A percentile compares a stretch with the other conserved stretches of the same genome.
Conservation (phyloP, 2,797 vertebrate genomes). For the Anabacerthia variegaticeps region DNA sequence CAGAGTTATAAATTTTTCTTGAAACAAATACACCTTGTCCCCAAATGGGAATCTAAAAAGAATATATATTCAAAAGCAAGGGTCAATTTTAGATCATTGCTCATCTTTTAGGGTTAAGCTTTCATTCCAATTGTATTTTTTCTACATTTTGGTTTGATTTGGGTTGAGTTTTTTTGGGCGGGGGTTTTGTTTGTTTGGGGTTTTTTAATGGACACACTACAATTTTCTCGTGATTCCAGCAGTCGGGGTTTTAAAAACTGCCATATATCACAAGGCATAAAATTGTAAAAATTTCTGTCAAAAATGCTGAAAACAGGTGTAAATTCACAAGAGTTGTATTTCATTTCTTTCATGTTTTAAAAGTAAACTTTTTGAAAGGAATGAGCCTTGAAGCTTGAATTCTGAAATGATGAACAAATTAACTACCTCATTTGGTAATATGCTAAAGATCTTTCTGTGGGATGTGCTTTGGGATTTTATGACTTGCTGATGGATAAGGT, state of each 20-base stretch:
- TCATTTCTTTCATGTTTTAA: neutral
- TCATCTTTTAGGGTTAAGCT: neutral
- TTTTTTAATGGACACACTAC: neutral
- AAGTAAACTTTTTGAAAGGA: neutral
- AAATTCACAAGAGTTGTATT: neutral
- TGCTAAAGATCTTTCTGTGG: accelerated
- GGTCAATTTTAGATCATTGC: neutral
- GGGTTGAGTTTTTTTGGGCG: too few relatives aligned
- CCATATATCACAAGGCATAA: neutral
- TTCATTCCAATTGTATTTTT: neutral
- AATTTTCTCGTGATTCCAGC: neutral
- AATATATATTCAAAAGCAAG: neutral
- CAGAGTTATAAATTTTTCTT: neutral
- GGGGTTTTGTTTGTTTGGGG: too few relatives aligned
- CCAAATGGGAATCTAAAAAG: neutral
- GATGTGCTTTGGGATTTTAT: neutral
- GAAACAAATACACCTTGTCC: neutral
- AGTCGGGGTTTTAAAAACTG: neutral
- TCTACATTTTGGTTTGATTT: neutral
- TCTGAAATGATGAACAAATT: neutral
- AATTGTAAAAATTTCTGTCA: neutral
- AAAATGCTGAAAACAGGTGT: neutral
- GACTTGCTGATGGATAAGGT: neutral
- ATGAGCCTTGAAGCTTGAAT: neutral
- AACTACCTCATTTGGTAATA: neutral